phyloP scores from a whole-genome alignment of 2,888 invertebrate genomes.

The Drosophila fulvimacula region DNA sequence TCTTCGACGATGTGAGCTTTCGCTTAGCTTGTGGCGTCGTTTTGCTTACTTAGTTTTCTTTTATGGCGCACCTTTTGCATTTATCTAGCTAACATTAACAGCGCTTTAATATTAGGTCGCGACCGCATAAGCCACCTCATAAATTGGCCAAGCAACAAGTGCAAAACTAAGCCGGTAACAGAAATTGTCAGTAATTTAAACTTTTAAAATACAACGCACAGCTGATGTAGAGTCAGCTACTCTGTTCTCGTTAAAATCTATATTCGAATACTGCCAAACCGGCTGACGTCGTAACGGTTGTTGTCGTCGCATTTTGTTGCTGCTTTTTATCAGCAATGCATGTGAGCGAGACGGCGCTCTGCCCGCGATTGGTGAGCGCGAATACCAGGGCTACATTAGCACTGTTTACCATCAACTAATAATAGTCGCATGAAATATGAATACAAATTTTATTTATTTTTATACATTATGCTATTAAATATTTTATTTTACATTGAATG shows the following conservation, averaged over 20 bases:
- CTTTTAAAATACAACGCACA: conserved; percentile 18
- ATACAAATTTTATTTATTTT: too few relatives aligned
- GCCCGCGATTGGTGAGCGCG: background rate
- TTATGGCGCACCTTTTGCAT: background rate
- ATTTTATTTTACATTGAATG: background rate
- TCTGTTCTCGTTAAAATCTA: conserved; percentile 16
- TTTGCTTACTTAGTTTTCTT: background rate
- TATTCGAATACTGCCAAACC: background rate
- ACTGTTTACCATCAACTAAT: too few relatives aligned
- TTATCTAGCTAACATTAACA: conserved; percentile 50
- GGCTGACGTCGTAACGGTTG: conserved; percentile 2
- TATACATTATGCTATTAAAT: background rate
- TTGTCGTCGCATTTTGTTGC: background rate
- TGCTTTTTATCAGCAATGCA: conserved; percentile 24
- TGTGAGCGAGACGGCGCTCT: background rate
- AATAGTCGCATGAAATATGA: background rate
- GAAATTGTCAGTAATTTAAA: background rate
- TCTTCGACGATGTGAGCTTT: conserved; percentile 16
- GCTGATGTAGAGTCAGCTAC: conserved; percentile 44
- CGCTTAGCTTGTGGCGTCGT: conserved; percentile 1
- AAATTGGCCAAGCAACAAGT: background rate
- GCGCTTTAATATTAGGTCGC: conserved; percentile 27
- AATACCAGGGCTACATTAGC: conserved; percentile 29
- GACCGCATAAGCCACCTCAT: conserved; percentile 2
- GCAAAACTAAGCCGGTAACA: conserved; percentile 1